Conservation (phyloP, 2,113 vertebrate species). For the Sylvia atricapilla region DNA sequence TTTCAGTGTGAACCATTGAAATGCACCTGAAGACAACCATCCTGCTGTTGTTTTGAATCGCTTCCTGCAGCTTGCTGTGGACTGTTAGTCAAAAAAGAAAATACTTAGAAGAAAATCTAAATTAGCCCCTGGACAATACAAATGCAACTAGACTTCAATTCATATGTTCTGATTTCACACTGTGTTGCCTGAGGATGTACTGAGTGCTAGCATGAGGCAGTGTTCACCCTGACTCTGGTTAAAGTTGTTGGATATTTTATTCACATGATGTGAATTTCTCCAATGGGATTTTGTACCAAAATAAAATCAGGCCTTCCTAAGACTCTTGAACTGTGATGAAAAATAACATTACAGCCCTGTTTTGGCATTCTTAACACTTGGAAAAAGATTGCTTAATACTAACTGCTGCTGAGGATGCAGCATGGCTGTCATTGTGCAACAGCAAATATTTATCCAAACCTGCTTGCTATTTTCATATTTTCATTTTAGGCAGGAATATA, state of each 20-base stretch:
- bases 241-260: neutral
- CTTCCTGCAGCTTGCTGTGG: neutral
- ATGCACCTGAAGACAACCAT: neutral
- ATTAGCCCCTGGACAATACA: neutral
- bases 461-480: neutral
- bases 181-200: neutral
- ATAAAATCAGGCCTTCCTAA: neutral
- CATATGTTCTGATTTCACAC: neutral
- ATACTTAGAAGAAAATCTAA: neutral
- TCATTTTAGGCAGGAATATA: neutral
- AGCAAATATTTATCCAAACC: neutral
- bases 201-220: neutral
- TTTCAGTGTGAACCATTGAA: neutral
- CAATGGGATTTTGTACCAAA: neutral
- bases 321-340: neutral
- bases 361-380: neutral
- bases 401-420: neutral
- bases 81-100: neutral
- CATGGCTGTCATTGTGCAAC: neutral
- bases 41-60: neutral
- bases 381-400: neutral
- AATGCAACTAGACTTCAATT: neutral
- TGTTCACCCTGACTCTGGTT: neutral
- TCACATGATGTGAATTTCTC: neutral
- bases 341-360: neutral